Evolutionary conservation across 2,888 invertebrate genomes (phyloP).

Genomic region (Tetramorium bicarinatum): DNA sequence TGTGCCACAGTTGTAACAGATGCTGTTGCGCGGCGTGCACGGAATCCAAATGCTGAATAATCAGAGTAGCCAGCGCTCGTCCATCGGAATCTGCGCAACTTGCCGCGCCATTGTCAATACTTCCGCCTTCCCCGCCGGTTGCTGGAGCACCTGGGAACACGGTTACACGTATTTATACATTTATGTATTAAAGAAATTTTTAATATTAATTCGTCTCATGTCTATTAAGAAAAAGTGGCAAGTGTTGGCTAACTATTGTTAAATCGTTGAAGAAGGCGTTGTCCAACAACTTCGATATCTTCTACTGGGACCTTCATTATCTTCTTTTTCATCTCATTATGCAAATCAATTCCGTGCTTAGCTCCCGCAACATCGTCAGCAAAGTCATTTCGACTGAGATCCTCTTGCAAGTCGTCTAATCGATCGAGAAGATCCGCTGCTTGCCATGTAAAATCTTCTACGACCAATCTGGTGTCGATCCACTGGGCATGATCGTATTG

Average conservation of each 20-base stretch:
- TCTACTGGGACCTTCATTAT: slow-evolving; percentile 98
- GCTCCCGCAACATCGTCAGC: slow-evolving; percentile 98
- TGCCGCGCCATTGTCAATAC: slow-evolving; percentile 91
- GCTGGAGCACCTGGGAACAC: slow-evolving; percentile 76
- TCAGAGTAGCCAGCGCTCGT: slow-evolving; percentile 89
- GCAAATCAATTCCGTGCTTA: slow-evolving; percentile 96
- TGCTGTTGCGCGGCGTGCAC: slow-evolving; percentile 97
- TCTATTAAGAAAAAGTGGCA: background rate
- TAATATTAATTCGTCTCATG: background rate
- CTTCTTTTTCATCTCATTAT: slow-evolving; percentile 97
- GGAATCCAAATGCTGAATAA: slow-evolving; percentile 94
- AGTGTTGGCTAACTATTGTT: slow-evolving; percentile 77
- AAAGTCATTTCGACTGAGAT: slow-evolving; percentile 96
- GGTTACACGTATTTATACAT: background rate
- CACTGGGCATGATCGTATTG: slow-evolving; percentile 98
- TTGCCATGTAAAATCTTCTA: slow-evolving; percentile 99
- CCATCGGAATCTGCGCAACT: slow-evolving; percentile 91
- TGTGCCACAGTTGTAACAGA: slow-evolving; percentile 97
- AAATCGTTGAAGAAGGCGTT: slow-evolving; percentile 90
- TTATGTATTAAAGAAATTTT: background rate
- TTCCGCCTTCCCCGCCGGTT: slow-evolving; percentile 88
- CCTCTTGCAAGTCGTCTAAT: slow-evolving; percentile 97
- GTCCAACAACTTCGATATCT: slow-evolving; percentile 96
- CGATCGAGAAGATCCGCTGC: slow-evolving; percentile 97
- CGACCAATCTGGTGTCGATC: slow-evolving; percentile 97